phyloP scores from a whole-genome alignment of 2,797 vertebrate species.

The Pelobates cultripes region DNA sequence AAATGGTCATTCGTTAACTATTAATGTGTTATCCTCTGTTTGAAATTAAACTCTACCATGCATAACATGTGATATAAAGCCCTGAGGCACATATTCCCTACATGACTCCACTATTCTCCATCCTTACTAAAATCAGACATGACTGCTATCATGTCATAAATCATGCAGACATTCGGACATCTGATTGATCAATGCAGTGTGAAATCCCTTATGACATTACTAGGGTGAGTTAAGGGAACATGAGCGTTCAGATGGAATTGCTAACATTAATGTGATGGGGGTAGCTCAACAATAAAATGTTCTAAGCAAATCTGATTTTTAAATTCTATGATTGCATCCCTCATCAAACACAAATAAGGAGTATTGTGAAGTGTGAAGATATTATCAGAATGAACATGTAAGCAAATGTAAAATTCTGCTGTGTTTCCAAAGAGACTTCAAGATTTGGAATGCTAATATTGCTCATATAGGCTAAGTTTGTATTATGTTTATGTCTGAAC shows the following conservation, averaged over 20 bases:
- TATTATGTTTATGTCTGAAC: no score
- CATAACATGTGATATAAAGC: slow-evolving; percentile 17
- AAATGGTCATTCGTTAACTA: background rate
- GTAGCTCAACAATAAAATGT: background rate
- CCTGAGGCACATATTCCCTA: slow-evolving; percentile 32
- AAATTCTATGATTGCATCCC: no score
- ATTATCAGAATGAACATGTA: no score
- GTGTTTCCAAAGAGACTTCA: no score
- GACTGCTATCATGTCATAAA: slow-evolving; percentile 34
- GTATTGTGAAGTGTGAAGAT: no score
- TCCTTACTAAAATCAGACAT: slow-evolving; percentile 23
- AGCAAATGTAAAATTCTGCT: no score
- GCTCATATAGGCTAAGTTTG: no score
- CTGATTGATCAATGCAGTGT: slow-evolving; percentile 47
- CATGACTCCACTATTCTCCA: slow-evolving; percentile 18
- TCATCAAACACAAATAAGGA: no score
- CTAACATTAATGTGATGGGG: slow-evolving; percentile 11
- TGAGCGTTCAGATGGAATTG: slow-evolving; percentile 20
- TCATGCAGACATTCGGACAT: slow-evolving; percentile 40
- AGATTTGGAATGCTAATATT: no score
- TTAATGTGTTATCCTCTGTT: background rate
- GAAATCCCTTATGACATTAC: slow-evolving; percentile 46
- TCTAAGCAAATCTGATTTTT: background rate
- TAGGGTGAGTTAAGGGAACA: slow-evolving; percentile 29
- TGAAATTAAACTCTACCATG: slow-evolving; percentile 27